Evolutionary conservation across 2,888 invertebrate genomes (phyloP).

Genomic region (Liopterus haemorrhoidalis): DNA sequence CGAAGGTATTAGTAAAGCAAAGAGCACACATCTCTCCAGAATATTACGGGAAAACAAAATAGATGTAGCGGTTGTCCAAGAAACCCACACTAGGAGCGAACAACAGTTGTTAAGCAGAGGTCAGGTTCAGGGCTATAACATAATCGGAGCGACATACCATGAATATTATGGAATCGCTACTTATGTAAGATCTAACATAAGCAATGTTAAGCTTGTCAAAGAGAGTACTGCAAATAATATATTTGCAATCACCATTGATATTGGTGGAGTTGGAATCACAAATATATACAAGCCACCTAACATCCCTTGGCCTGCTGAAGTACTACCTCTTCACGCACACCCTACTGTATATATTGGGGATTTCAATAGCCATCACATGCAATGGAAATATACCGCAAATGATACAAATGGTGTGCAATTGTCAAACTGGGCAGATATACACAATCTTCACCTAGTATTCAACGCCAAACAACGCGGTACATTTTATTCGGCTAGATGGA

Average conservation of each 20-base stretch:
- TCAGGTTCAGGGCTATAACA: too few relatives aligned
- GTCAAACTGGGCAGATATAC: constrained; percentile 2
- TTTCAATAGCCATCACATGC: constrained; percentile 17
- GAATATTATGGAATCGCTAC: too few relatives aligned
- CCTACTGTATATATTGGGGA: too few relatives aligned
- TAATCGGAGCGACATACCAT: too few relatives aligned
- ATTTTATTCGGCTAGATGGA: constrained; percentile 5
- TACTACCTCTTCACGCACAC: constrained; percentile 17
- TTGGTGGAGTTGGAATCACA: constrained; percentile 17
- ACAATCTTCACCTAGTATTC: constrained; percentile 8
- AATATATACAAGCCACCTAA: constrained; percentile 27
- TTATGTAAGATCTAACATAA: too few relatives aligned
- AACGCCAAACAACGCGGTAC: constrained; percentile 5
- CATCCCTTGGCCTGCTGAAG: constrained; percentile 24
- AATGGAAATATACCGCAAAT: constrained; percentile 9
- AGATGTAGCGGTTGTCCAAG: too few relatives aligned
- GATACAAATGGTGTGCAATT: constrained; percentile 8
- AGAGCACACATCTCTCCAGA: too few relatives aligned
- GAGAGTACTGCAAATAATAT: constrained; percentile 22
- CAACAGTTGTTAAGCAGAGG: too few relatives aligned
- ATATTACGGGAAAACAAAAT: too few relatives aligned
- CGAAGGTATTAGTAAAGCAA: too few relatives aligned
- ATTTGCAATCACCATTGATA: constrained; percentile 16
- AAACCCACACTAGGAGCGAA: too few relatives aligned
- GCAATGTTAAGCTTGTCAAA: too few relatives aligned